Evolutionary conservation across 2,888 invertebrate species (phyloP).

Genomic region (Rhorus exstirpatorius): DNA sequence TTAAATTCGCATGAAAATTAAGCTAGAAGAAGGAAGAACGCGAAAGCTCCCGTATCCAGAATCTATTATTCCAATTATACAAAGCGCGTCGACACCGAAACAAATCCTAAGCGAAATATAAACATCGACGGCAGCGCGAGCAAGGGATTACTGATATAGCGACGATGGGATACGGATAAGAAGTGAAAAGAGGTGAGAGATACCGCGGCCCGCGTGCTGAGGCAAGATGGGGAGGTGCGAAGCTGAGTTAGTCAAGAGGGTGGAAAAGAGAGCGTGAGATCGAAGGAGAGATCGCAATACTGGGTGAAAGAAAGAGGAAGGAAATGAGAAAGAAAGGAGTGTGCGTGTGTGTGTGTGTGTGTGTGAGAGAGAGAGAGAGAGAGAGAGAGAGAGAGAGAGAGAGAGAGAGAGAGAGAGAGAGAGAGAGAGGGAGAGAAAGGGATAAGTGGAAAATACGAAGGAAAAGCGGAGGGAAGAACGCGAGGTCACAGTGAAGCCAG

Average conservation of each 20-base stretch:
- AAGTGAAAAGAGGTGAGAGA: constrained; percentile 24
- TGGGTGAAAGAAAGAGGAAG: constrained; percentile 31
- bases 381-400: constrained; percentile 5
- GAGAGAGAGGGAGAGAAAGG: constrained; percentile 40
- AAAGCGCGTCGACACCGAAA: constrained; percentile 29
- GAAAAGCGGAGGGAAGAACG: constrained; percentile 58
- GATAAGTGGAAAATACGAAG: constrained; percentile 52
- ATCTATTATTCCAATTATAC: constrained; percentile 51
- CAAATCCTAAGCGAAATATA: constrained; percentile 61
- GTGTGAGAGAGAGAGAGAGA: neutral
- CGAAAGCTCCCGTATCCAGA: constrained; percentile 1
- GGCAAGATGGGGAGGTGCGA: constrained; percentile 48
- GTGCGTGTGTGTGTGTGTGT: no score
- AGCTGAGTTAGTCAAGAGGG: constrained; percentile 37
- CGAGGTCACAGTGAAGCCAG: constrained; percentile 67
- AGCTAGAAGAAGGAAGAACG: neutral
- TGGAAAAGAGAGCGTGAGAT: constrained; percentile 40
- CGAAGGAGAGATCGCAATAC: constrained; percentile 7
- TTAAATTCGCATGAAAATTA: constrained; percentile 25
- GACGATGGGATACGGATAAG: constrained; percentile 13
- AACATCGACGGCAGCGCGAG: constrained; percentile 51
- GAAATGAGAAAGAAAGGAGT: constrained; percentile 10
- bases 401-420: constrained; percentile 35
- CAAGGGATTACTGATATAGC: constrained; percentile 3
- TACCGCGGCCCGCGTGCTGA: constrained; percentile 6